Conservation (phyloP, 2,797 vertebrate genomes). For the Cichlasoma orientale region DNA sequence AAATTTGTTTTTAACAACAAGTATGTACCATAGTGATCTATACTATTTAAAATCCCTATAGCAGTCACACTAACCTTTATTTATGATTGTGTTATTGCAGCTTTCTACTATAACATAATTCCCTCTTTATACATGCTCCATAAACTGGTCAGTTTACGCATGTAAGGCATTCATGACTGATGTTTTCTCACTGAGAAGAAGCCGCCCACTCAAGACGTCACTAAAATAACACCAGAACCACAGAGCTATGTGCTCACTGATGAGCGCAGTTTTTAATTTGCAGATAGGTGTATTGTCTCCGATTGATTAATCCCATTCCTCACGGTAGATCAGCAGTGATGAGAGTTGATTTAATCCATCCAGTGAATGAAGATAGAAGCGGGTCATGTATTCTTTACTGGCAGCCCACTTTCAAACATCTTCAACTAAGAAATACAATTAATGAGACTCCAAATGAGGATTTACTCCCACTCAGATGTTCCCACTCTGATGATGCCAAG, state of each 20-base stretch:
- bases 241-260: conserved; percentile 21
- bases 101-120: not conserved
- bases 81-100: not conserved
- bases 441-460: conserved; percentile 41
- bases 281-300: conserved; percentile 58
- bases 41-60: not conserved
- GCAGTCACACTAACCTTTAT: not conserved
- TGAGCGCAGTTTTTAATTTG: conserved; percentile 55
- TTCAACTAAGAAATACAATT: conserved; percentile 50
- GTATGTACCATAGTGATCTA: not conserved
- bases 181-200: conserved; percentile 28
- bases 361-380: conserved; percentile 54
- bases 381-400: conserved; percentile 40
- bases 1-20: not conserved
- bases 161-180: conserved; percentile 20
- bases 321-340: conserved; percentile 72
- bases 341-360: conserved; percentile 71
- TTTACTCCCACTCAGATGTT: conserved; percentile 67
- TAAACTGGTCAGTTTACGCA: conserved; percentile 37
- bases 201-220: conserved; percentile 52
- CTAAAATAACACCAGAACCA: conserved; percentile 65
- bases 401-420: conserved; percentile 54
- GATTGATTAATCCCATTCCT: conserved; percentile 78
- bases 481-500: conserved; percentile 23
- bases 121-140: not conserved